A percentile compares a stretch with the other conserved stretches of the same genome.
These are phyloP conservation scores for Aplysina aerophoba DNA, from an alignment of 37 sponge, comb jelly and placozoan genomes.

Conservation along the genomic window DNA sequence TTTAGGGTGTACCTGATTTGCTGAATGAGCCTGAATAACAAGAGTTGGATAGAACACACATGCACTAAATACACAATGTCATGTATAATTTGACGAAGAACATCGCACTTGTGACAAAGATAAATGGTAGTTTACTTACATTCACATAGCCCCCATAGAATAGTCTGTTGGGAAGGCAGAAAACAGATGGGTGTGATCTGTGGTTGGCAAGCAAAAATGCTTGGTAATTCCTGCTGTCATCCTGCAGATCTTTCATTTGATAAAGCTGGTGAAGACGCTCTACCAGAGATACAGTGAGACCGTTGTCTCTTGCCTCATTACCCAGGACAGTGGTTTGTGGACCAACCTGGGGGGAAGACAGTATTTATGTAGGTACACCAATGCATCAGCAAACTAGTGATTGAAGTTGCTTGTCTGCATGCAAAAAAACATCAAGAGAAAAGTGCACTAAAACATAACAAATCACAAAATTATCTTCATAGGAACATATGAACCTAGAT, in stretches of 20 bases:
- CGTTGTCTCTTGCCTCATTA: conserved; percentile 44
- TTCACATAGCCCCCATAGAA: conserved; percentile 52
- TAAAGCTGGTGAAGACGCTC: conserved; percentile 54
- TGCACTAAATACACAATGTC: not conserved
- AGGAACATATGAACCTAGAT: no score
- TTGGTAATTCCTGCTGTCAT: not conserved
- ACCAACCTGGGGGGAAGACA: conserved; percentile 54
- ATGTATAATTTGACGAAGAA: not conserved
- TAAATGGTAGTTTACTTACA: not conserved
- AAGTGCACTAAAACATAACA: no score
- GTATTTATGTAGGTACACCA: no score
- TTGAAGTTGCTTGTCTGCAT: no score
- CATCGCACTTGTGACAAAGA: no score
- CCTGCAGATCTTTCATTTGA: not conserved
- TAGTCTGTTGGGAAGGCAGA: conserved; percentile 41
- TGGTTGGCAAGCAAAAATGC: conserved; percentile 50
- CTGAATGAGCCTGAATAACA: not conserved
- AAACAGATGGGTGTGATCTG: conserved; percentile 59
- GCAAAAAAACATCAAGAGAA: no score
- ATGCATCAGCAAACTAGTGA: no score
- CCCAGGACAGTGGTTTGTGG: conserved; percentile 69
- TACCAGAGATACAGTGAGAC: conserved; percentile 54
- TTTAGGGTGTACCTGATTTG: conserved; percentile 34
- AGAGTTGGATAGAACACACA: not conserved
- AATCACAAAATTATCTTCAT: no score